Base-by-base conservation (phyloP, 2,888 invertebrate species). In the Ochropleura plecta region DNA sequence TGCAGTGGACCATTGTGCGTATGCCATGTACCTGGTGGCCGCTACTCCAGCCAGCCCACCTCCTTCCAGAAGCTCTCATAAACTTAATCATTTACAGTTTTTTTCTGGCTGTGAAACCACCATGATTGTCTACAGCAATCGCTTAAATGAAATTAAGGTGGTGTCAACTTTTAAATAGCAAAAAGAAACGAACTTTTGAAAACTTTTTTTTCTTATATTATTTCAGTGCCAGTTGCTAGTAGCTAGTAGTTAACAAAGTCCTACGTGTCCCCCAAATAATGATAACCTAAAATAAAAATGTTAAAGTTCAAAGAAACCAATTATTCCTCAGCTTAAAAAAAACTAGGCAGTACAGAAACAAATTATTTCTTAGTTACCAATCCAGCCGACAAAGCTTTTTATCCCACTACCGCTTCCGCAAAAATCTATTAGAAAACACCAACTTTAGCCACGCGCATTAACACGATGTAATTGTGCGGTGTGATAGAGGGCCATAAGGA, bases 401-500 rank as follows among this genome's bases (percentile, higher is more conserved):
- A 51, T 42, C 40, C 1, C 7, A 67, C 12, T 4, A 40, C 7
- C 0, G 18, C 4, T 78, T 16, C 44, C 5, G 3, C 14, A 53
- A 51, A 68, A 46, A 78, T 42, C 14, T 18, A 60, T 59, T 60
- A 51, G 20, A 62, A n/a, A 69, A 55, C 14, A 5, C 60, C 51
- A 46, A 46, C 14, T 75, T 46, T 3, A 51, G 78, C 5, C 40
- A 51, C 14, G 16, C 51, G 18, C 51, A 78, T 46, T 64, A 53
- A 46, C 48, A 57, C 51, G 4, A 49, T 14, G 67, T 75, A 76
- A 84, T 81, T 46, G 30, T 71, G 66, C 90, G 88, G 93, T 94
- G 93, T 92, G 71, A 93, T 16, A 84, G 70, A 40, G 70, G 55
- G 68, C 82, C 86, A 65, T 76, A 83, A 75, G 62, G 73, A 78